Conservation (phyloP, 2,113 vertebrate genomes). For the Tretioscincus oriximinensis region DNA sequence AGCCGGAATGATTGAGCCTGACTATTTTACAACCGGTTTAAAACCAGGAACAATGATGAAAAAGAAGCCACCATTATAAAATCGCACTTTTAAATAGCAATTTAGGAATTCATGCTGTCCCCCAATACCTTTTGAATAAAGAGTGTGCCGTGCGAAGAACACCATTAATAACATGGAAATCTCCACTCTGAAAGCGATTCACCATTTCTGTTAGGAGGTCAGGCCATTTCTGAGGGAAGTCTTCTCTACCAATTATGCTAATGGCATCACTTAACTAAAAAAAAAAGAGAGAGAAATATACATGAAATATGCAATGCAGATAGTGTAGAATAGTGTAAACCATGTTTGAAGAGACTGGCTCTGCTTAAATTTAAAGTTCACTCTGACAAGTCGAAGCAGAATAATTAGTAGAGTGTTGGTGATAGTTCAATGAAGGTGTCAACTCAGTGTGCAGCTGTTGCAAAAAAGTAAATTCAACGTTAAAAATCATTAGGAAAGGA, state of each 20-base stretch:
- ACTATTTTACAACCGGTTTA: background rate
- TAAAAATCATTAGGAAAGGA: too few species aligned
- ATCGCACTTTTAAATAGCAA: background rate
- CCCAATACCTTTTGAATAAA: slow-evolving; percentile 89
- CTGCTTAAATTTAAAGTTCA: too few species aligned
- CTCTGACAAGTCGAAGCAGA: too few species aligned
- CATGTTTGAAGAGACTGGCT: too few species aligned
- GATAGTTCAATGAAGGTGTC: too few species aligned
- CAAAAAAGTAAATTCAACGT: too few species aligned
- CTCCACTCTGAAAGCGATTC: slow-evolving; percentile 93
- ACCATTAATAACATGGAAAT: slow-evolving; percentile 97
- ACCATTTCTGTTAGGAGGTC: slow-evolving; percentile 97
- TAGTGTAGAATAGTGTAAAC: background rate
- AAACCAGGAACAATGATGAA: slow-evolving; percentile 4
- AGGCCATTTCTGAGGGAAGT: slow-evolving; percentile 98
- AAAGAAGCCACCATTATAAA: background rate
- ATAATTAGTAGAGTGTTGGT: too few species aligned
- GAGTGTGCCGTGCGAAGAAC: slow-evolving; percentile 96
- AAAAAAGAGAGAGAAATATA: background rate
- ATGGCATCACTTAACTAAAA: slow-evolving; percentile 95
- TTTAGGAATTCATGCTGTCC: fast-evolving
- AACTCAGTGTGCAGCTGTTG: too few species aligned
- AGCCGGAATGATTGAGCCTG: background rate
- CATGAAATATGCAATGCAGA: background rate
- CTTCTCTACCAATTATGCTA: slow-evolving; percentile 96